A percentile compares a stretch with the other conserved stretches of the same genome.
phyloP scores from a whole-genome alignment of 2,888 invertebrate species.

The Protophormia terraenovae region DNA sequence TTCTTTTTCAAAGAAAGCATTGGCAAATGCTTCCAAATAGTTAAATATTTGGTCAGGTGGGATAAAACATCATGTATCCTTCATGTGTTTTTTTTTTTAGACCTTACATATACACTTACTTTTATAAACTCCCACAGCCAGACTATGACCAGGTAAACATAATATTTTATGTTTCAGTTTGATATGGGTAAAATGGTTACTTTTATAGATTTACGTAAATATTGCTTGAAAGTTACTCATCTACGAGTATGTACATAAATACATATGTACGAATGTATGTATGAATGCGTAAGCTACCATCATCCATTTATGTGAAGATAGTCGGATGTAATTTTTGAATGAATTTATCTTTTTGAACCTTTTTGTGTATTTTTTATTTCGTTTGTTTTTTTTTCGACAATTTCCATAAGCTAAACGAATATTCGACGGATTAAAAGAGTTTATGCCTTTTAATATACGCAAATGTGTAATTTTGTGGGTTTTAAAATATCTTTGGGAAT shows the following conservation, averaged over 20 bases:
- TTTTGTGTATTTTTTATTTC: conserved; percentile 20
- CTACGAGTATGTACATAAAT: too few species aligned
- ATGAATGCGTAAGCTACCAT: background rate
- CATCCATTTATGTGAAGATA: background rate
- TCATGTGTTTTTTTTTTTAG: background rate
- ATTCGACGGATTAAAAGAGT: conserved; percentile 13
- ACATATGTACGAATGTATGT: background rate
- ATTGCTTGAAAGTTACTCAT: background rate
- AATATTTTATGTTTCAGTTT: conserved; percentile 25
- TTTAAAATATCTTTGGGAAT: background rate
- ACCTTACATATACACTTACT: background rate
- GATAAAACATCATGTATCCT: background rate
- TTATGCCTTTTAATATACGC: background rate
- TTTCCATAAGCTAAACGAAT: conserved; percentile 12
- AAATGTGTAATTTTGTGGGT: conserved; percentile 8
- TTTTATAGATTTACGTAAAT: background rate
- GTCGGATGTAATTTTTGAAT: conserved; percentile 9
- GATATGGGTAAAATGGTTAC: conserved; percentile 13
- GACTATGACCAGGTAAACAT: conserved; percentile 15
- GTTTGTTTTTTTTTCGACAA: background rate
- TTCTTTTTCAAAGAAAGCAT: too few species aligned
- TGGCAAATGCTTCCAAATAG: too few species aligned
- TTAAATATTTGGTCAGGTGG: too few species aligned
- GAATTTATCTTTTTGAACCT: conserved; percentile 40
- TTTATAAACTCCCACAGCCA: background rate